A percentile compares a stretch with the other conserved stretches of the same genome.
These are phyloP conservation scores for Caenorhabditis becei DNA, from an alignment of 2,888 invertebrate species.

Conservation along the genomic window DNA sequence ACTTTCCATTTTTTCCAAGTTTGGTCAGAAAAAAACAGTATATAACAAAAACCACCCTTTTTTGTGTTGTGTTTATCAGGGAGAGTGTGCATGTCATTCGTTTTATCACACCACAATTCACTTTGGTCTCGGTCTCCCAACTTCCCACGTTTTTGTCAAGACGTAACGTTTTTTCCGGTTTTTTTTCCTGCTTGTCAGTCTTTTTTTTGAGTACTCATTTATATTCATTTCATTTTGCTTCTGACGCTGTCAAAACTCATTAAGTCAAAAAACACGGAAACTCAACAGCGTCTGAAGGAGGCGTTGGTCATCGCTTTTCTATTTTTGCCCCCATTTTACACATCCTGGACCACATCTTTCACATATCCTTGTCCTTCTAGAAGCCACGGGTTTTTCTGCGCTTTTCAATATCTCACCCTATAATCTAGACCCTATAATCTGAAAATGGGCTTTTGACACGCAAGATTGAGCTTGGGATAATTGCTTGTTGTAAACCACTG, in stretches of 20 bases:
- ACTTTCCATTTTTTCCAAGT: no score
- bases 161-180: constrained; percentile 13
- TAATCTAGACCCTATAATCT: neutral
- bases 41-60: no score
- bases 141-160: neutral
- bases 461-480: neutral
- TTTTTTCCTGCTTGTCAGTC: constrained; percentile 2
- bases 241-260: constrained; percentile 15
- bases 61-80: neutral
- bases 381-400: neutral
- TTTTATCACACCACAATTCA: constrained; percentile 17
- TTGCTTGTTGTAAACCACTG: neutral
- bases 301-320: constrained; percentile 16
- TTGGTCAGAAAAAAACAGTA: no score
- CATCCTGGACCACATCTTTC: neutral
- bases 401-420: no score
- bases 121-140: neutral
- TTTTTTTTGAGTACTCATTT: neutral
- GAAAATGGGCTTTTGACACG: constrained; percentile 1
- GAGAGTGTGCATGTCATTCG: constrained; percentile 2
- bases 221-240: constrained; percentile 23
- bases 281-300: neutral
- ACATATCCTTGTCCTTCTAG: neutral
- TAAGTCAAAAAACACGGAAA: constrained; percentile 20
- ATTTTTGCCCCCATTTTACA: neutral